Conservation (phyloP, 2,888 invertebrate genomes). For the Volucella zonaria region DNA sequence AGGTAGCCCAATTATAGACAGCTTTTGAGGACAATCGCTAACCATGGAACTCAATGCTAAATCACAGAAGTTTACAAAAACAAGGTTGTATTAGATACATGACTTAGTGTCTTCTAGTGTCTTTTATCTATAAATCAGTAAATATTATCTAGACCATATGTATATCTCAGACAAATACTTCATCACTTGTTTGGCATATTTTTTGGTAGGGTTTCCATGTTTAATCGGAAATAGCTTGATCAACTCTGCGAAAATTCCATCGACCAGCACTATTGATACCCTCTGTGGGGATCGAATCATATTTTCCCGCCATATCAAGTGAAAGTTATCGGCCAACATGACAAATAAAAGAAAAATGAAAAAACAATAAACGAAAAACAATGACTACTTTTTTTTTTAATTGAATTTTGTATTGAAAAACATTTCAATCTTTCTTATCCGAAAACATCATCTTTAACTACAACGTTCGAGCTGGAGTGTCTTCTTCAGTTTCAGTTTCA, state of each 20-base stretch:
- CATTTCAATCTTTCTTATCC: constrained; percentile 60
- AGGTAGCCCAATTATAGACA: too few species aligned
- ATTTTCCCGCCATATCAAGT: constrained; percentile 10
- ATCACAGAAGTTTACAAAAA: too few species aligned
- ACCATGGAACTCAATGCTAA: too few species aligned
- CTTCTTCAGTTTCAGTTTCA: constrained; percentile 63
- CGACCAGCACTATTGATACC: not conserved
- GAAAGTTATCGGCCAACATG: constrained; percentile 32
- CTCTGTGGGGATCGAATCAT: not conserved
- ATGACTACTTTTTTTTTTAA: not conserved
- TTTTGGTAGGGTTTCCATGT: too few species aligned
- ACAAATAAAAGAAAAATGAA: constrained; percentile 20
- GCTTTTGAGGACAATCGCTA: too few species aligned
- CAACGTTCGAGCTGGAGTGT: constrained; percentile 7
- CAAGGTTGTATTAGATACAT: too few species aligned
- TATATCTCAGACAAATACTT: too few species aligned
- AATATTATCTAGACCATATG: too few species aligned
- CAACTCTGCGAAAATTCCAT: not conserved
- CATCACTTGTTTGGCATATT: too few species aligned
- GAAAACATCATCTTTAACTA: constrained; percentile 37
- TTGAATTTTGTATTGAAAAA: constrained; percentile 45
- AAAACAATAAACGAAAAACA: constrained; percentile 1
- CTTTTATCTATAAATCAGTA: too few species aligned
- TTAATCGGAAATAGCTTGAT: not conserved
- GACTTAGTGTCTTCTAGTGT: too few species aligned